Percentiles rank a stretch among this genome's conserved stretches.
Evolutionary conservation across 2,113 vertebrate genomes (phyloP).

Genomic region (Uropsilus gracilis): DNA sequence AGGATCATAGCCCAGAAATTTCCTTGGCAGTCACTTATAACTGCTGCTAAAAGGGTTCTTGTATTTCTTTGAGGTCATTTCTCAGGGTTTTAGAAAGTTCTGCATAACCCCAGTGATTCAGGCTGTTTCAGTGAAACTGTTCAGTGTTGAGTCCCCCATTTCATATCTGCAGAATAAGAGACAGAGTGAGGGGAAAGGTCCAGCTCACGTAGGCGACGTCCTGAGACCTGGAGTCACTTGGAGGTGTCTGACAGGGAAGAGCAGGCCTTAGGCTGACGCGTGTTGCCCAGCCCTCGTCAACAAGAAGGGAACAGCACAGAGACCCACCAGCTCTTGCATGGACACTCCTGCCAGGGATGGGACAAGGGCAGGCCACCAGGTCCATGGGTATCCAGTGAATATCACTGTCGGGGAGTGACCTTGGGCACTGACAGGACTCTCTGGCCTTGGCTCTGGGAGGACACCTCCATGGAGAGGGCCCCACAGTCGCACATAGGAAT

Average conservation of each 20-base stretch:
- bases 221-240: neutral
- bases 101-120: neutral
- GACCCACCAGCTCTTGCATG: rapidly evolving
- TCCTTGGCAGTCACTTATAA: neutral
- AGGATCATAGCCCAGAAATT: neutral
- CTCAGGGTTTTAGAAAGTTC: conserved; percentile 6
- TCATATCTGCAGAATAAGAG: neutral
- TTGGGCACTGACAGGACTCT: too few species aligned
- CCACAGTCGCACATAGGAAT: neutral
- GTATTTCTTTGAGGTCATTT: neutral
- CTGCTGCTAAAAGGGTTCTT: neutral
- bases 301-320: neutral
- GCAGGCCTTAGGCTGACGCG: neutral
- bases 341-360: rapidly evolving
- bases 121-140: neutral
- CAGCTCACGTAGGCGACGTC: rapidly evolving
- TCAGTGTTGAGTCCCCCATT: rapidly evolving
- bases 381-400: too few species aligned
- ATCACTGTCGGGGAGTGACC: neutral
- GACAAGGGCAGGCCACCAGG: neutral
- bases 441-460: neutral
- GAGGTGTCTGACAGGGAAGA: neutral
- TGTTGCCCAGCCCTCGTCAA: rapidly evolving
- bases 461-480: neutral
- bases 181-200: rapidly evolving